A percentile compares a stretch with the other conserved stretches of the same genome.
Evolutionary conservation across 2,797 vertebrate genomes (phyloP).

Genomic region (Acipenser transmontanus): DNA sequence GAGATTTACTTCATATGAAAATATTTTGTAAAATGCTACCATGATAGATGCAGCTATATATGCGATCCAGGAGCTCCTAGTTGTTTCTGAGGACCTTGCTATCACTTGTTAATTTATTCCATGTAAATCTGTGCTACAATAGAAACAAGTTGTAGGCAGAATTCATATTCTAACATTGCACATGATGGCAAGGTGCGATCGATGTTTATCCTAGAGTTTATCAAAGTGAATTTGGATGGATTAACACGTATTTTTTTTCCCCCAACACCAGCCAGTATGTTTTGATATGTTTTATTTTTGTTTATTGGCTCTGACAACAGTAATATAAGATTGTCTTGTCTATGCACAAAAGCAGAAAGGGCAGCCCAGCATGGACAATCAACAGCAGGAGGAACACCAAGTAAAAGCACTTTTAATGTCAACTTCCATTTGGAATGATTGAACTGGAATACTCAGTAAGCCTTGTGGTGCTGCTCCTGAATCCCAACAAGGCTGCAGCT

Average conservation of each 20-base stretch:
- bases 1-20: too few relatives aligned
- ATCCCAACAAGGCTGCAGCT: conserved; percentile 63
- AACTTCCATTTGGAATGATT: conserved; percentile 22
- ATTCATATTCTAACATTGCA: not conserved
- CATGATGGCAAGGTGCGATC: not conserved
- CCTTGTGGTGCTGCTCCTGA: conserved; percentile 21
- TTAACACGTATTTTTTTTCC: not conserved
- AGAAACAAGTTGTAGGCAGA: conserved; percentile 1
- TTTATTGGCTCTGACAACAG: conserved; percentile 2
- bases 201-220: not conserved
- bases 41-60: too few relatives aligned
- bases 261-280: not conserved
- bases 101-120: not conserved
- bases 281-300: conserved; percentile 7
- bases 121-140: not conserved
- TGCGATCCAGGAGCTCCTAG: not conserved
- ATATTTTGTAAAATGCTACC: too few relatives aligned
- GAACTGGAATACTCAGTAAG: conserved; percentile 24
- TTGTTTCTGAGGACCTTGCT: not conserved
- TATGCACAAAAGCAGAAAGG: not conserved
- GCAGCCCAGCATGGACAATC: conserved; percentile 32
- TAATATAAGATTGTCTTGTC: conserved; percentile 2
- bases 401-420: conserved; percentile 27
- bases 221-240: not conserved
- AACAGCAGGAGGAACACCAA: conserved; percentile 33